phyloP scores from a whole-genome alignment of 1,140 invertebrate species.

The Achroia grisella region DNA sequence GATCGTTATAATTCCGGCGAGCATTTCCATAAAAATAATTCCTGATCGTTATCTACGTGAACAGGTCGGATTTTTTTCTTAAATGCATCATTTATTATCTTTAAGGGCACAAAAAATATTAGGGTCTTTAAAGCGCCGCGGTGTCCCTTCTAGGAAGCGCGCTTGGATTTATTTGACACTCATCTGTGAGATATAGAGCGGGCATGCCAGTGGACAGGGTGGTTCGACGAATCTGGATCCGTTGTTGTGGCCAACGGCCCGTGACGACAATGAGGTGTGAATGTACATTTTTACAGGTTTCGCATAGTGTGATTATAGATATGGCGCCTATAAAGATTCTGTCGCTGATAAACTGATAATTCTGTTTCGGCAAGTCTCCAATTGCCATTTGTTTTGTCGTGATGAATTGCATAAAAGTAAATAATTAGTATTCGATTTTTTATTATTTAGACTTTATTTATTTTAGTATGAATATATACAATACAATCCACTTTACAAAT shows the following conservation, averaged over 20 bases:
- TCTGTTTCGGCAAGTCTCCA: too few species aligned
- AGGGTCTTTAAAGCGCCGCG: constrained; percentile 60
- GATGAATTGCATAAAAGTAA: too few species aligned
- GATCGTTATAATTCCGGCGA: constrained; percentile 65
- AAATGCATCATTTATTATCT: constrained; percentile 70
- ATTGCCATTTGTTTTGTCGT: too few species aligned
- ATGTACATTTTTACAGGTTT: constrained; percentile 31
- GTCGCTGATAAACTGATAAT: not conserved
- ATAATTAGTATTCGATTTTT: too few species aligned
- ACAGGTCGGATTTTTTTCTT: constrained; percentile 66
- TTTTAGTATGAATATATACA: too few species aligned
- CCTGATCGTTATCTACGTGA: constrained; percentile 66
- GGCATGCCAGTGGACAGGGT: constrained; percentile 36
- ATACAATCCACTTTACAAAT: too few species aligned
- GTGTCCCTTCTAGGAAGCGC: constrained; percentile 60
- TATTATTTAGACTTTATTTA: too few species aligned
- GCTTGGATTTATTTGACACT: constrained; percentile 63
- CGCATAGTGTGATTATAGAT: constrained; percentile 19
- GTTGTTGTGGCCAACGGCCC: constrained; percentile 13
- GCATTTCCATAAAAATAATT: constrained; percentile 72
- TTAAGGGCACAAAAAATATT: constrained; percentile 59
- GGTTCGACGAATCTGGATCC: constrained; percentile 43
- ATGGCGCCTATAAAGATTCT: constrained; percentile 15
- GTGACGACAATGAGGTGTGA: constrained; percentile 46
- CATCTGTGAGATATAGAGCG: constrained; percentile 62